Base-by-base conservation (phyloP, 2,113 vertebrate species). In the Elephantulus edwardii region DNA sequence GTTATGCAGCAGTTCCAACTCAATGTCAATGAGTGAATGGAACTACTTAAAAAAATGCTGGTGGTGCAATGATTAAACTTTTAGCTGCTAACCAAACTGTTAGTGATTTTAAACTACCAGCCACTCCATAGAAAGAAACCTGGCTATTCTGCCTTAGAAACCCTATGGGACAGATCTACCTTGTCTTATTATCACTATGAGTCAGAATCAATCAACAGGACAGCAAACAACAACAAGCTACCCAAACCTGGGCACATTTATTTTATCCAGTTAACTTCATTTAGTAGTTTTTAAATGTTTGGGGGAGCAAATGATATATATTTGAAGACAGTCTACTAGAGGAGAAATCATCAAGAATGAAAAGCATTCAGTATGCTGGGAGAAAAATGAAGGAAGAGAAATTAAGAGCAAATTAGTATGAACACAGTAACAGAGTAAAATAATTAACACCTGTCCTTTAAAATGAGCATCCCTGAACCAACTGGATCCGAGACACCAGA, bases 401-500 rank as follows among this genome's bases (percentile, higher is more conserved):
- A 85, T 82, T 58, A 74, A 88, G 24, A 91, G 54, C 14, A 86
- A 81, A 83, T 74, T 79, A 35, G 77, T 78, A 26, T 42, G 70
- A 20, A 91, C 38, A 62, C 1, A 79, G 42, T 60, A 89, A 62
- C 12, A 74, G 35, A 62, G 91, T 46, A 88, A 77, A 91, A 66
- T 33, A 60, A 78, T 62, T 56, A 91, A 83, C 42, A 79, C 6
- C 58, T 83, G 88, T 79, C 54, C 28, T 92, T 91, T 89, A 89
- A 94, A 92, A 86, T 72, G 48, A 91, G 72, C 50, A 91, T 76
- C 91, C 42, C 85, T 89, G 40, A 86, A 78, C 26, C 86, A 82
- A 79, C 75, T 50, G 89, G 38, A 82, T 76, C 28, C 80, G 8
- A 86, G 26, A 60, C 60, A 87, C 26, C 14, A 86, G 60, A 89